Conservation (phyloP, 1,140 invertebrate genomes). For the Procambarus clarkii region DNA sequence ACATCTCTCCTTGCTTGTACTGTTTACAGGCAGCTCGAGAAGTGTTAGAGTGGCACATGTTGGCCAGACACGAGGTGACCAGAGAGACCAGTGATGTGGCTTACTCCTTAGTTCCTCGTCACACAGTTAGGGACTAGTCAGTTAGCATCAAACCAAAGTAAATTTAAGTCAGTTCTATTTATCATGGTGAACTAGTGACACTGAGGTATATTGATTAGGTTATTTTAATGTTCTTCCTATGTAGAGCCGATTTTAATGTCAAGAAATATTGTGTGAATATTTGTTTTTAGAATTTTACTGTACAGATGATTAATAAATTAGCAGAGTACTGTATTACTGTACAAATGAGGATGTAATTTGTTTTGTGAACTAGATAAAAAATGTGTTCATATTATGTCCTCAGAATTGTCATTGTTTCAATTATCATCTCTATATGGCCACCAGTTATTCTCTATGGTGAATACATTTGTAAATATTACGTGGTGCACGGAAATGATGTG, state of each 20-base stretch:
- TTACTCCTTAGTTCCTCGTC: conserved; percentile 52
- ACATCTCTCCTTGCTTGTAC: background rate
- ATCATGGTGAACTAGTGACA: conserved; percentile 30
- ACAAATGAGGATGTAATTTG: background rate
- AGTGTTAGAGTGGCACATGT: background rate
- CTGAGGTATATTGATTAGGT: conserved; percentile 22
- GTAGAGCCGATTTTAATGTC: conserved; percentile 14
- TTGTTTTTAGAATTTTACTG: background rate
- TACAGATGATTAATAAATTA: background rate
- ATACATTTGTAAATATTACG: conserved; percentile 11
- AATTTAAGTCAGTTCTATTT: conserved; percentile 64
- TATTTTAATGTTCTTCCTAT: conserved; percentile 23
- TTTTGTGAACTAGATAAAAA: background rate
- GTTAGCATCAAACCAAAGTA: conserved; percentile 66
- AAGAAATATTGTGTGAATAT: background rate
- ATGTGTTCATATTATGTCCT: background rate
- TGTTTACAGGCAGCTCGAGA: background rate
- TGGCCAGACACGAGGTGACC: background rate
- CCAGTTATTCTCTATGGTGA: conserved; percentile 7
- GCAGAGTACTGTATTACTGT: background rate
- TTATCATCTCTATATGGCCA: background rate
- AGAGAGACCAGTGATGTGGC: conserved; percentile 11
- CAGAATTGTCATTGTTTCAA: background rate
- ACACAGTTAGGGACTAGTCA: conserved; percentile 64
- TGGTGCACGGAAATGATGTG: conserved; percentile 48